Evolutionary conservation across 2,888 invertebrate genomes (phyloP).

Genomic region (Notocelia uddmanniana): DNA sequence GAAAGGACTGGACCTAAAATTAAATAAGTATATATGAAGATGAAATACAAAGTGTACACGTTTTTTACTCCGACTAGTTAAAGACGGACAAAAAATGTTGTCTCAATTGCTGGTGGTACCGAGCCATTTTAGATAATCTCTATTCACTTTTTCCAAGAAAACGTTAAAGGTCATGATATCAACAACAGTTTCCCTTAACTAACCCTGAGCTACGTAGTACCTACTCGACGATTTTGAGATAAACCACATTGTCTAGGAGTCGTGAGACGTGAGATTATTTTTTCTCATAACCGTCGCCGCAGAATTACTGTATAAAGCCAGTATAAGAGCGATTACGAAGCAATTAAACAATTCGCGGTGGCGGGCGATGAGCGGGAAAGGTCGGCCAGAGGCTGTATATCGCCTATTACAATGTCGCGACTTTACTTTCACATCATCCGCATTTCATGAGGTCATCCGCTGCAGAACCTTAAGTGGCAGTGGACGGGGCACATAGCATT

Average conservation of each 20-base stretch:
- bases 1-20: too few species aligned
- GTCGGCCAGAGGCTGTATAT: conserved; percentile 9
- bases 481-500: too few species aligned
- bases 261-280: conserved; percentile 20
- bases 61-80: too few species aligned
- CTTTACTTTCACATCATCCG: too few species aligned
- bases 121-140: neutral
- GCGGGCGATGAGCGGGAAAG: conserved; percentile 27
- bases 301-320: conserved; percentile 19
- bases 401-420: neutral
- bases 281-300: conserved; percentile 33
- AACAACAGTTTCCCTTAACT: neutral
- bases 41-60: too few species aligned
- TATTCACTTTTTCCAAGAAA: neutral
- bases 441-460: too few species aligned
- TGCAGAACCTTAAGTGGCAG: too few species aligned
- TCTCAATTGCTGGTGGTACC: too few species aligned
- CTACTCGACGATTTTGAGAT: conserved; percentile 17
- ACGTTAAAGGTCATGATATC: conserved; percentile 2
- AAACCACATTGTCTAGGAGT: conserved; percentile 35
- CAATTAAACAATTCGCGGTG: conserved; percentile 35
- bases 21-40: too few species aligned
- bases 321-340: conserved; percentile 22
- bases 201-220: conserved; percentile 17
- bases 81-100: too few species aligned